Conservation (phyloP, 2,113 vertebrate genomes). For the Callipepla californica region DNA sequence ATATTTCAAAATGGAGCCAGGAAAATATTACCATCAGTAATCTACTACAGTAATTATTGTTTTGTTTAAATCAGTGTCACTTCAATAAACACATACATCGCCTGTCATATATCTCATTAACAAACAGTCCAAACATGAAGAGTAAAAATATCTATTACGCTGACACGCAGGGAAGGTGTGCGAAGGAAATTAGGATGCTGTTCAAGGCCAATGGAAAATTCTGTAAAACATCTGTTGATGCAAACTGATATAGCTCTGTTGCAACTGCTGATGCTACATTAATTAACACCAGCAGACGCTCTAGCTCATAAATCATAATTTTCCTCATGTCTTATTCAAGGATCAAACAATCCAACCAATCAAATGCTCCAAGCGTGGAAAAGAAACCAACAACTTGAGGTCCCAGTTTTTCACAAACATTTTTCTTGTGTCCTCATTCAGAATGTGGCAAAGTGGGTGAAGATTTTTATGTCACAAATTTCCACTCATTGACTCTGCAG, state of each 20-base stretch:
- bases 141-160: background rate
- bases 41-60: background rate
- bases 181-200: background rate
- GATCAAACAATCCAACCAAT: background rate
- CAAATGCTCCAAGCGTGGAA: background rate
- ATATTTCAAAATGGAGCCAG: background rate
- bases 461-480: background rate
- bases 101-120: background rate
- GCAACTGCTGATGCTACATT: background rate
- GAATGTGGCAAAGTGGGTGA: background rate
- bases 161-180: background rate
- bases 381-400: background rate
- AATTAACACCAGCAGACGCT: slow-evolving; percentile 24
- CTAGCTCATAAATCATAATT: background rate
- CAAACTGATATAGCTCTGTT: background rate
- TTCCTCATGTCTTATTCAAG: background rate
- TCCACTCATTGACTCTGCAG: background rate
- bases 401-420: background rate
- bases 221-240: background rate
- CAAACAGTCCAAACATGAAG: slow-evolving; percentile 1
- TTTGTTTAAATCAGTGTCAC: slow-evolving; percentile 4
- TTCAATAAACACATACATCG: background rate
- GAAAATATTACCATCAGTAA: background rate
- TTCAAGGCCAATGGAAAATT: background rate
- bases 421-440: background rate